Evolutionary conservation across 2,113 vertebrate species (phyloP), one percentile per base, ranked within the genome.

Genomic region (Nothobranchius kuhntae): DNA sequence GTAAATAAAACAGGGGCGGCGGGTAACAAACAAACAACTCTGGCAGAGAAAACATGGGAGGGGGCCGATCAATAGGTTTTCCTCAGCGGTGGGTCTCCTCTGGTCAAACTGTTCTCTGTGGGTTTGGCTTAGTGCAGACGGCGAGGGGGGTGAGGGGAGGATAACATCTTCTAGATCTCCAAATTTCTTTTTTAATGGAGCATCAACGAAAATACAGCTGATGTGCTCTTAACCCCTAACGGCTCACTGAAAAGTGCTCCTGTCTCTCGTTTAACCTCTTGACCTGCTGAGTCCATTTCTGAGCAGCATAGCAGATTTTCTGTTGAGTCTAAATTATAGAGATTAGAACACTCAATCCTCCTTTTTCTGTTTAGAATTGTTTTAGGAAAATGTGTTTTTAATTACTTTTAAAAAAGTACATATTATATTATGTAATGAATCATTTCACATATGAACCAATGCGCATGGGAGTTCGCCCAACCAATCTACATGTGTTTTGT

Each of bases 21-120:
- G 88, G 87, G 83, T 82, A 88, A 91, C 87, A 89, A 91, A 91
- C 86, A 91, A 92, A 92, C 90, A 87, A 88, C 71, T 88, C 75
- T 75, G 81, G 83, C 68, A 79, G 84, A 90, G 78, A 81, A 83
- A 74, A 88, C 83, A 83, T 81, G 69, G 48, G 71, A 80, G 81
- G 83, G 75, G 52, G 60, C 69, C 88, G 88, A 93, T 93, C 92
- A 86, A 93, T 93, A 86, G 79, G 71, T 86, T 88, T 30, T 74
- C 87, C 85, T 89, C 82, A 85, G 81, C 84, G 76, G 72, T 81
- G 85, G 88, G 86, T 89, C 83, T 84, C 83, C 83, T 78, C 71
- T 82, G 86, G 86, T 90, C 89, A 87, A 78, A 72, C 67, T 80
- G 77, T 87, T 87, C 88, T 91, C 90, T 76, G 68, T 75, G 87